Conservation (phyloP, 2,888 invertebrate genomes). For the Zygogramma bicolorata region DNA sequence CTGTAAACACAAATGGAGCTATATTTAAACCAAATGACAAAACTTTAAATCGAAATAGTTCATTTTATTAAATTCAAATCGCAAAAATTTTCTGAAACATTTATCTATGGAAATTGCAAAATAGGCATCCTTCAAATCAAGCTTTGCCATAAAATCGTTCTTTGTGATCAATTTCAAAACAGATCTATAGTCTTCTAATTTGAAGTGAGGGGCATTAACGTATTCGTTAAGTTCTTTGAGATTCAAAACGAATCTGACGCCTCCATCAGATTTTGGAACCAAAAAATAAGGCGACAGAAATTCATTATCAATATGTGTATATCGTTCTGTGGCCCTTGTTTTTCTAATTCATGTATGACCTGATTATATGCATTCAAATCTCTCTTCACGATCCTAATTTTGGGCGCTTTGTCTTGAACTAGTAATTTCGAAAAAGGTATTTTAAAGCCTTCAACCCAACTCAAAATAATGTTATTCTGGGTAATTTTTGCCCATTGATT, state of each 20-base stretch:
- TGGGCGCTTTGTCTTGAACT: background rate
- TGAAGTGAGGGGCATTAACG: slow-evolving; percentile 8
- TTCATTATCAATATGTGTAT: background rate
- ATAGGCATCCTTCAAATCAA: slow-evolving; percentile 13
- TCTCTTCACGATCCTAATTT: slow-evolving; percentile 1
- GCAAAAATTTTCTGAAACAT: background rate
- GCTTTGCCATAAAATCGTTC: background rate
- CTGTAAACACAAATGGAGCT: background rate
- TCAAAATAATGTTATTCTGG: background rate
- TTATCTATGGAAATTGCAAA: background rate
- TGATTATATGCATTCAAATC: background rate
- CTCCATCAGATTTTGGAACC: slow-evolving; percentile 6
- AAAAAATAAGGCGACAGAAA: slow-evolving; percentile 18
- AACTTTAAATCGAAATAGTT: background rate
- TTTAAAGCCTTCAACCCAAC: background rate
- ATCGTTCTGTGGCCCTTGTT: background rate
- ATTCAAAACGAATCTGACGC: slow-evolving; percentile 13
- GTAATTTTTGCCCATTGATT: background rate
- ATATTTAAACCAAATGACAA: background rate
- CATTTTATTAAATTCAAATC: background rate
- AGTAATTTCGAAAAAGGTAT: background rate
- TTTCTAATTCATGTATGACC: background rate
- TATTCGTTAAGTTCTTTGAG: slow-evolving; percentile 5
- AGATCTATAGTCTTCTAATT: slow-evolving; percentile 8
- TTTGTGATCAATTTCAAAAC: background rate